A percentile compares a stretch with the other conserved stretches of the same genome.
Evolutionary conservation across 30 jellyfish, hydroid and myxozoan species (phyloP).

Genomic region (Hydractinia symbiolongicarpus): DNA sequence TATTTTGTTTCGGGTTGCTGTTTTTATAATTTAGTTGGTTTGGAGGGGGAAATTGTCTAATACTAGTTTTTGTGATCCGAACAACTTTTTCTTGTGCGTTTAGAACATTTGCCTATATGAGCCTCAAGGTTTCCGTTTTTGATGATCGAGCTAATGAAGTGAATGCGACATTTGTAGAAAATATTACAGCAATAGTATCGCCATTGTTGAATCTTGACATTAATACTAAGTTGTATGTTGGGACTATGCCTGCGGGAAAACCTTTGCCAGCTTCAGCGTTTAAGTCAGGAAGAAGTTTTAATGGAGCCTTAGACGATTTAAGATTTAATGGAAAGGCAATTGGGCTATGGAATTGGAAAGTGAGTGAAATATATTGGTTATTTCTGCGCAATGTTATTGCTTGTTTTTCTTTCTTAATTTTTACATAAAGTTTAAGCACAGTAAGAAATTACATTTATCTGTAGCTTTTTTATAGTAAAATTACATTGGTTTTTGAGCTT

Average conservation of each 20-base stretch:
- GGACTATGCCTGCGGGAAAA: conserved; percentile 53
- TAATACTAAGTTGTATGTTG: conserved; percentile 40
- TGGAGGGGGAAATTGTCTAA: too few species aligned
- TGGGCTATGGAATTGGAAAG: conserved; percentile 97
- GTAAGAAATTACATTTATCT: too few species aligned
- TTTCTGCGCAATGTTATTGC: too few species aligned
- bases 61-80: too few species aligned
- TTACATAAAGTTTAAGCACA: too few species aligned
- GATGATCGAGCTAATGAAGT: neutral
- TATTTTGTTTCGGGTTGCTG: too few species aligned
- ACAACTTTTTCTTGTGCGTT: neutral
- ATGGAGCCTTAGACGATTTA: conserved; percentile 53
- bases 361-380: neutral
- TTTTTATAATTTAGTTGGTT: too few species aligned
- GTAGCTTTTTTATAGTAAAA: too few species aligned
- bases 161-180: neutral
- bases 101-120: conserved; percentile 31
- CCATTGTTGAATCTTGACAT: conserved; percentile 36
- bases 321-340: conserved; percentile 32
- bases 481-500: too few species aligned
- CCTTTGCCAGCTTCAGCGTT: conserved; percentile 28
- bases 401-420: too few species aligned
- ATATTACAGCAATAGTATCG: neutral
- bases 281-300: conserved; percentile 28
- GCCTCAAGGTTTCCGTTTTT: conserved; percentile 15